These are phyloP conservation scores for Crepidodera aurea DNA, from an alignment of 2,888 invertebrate genomes.

Conservation along the genomic window DNA sequence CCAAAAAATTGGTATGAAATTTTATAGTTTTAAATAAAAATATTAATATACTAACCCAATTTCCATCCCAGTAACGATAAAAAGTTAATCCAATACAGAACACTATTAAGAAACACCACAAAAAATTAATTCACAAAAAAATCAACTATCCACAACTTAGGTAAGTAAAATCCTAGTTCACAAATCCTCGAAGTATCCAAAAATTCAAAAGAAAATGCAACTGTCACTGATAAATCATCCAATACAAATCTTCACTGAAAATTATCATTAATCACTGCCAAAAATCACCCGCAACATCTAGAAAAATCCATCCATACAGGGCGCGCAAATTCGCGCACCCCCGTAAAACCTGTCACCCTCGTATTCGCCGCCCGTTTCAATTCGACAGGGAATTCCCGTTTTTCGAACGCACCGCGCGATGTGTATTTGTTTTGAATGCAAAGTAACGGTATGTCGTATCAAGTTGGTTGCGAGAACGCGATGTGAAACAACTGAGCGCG, in stretches of 20 bases:
- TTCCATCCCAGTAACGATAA: slow-evolving; percentile 30
- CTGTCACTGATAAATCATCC: neutral
- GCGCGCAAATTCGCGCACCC: neutral
- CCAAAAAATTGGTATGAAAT: too few relatives aligned
- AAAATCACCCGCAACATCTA: neutral
- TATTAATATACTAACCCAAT: slow-evolving; percentile 30
- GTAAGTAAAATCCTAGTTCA: too few relatives aligned
- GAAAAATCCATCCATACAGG: neutral
- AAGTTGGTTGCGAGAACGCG: slow-evolving; percentile 34
- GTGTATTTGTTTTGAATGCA: slow-evolving; percentile 39
- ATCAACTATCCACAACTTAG: slow-evolving; percentile 6
- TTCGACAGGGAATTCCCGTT: neutral
- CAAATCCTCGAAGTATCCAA: neutral
- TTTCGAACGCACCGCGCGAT: too few relatives aligned
- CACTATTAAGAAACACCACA: slow-evolving; percentile 27
- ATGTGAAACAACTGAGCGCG: slow-evolving; percentile 41
- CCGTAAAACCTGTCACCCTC: neutral
- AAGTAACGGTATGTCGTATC: slow-evolving; percentile 36
- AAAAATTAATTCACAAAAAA: slow-evolving; percentile 17
- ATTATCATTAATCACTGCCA: neutral
- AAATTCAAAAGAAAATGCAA: slow-evolving; percentile 3
- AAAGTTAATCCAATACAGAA: slow-evolving; percentile 25
- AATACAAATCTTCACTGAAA: slow-evolving; percentile 1
- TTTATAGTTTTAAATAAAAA: too few relatives aligned
- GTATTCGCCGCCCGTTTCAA: neutral